A percentile compares a stretch with the other conserved stretches of the same genome.
Conservation (phyloP, 2,888 invertebrate species). For the Diplazon laetatorius region DNA sequence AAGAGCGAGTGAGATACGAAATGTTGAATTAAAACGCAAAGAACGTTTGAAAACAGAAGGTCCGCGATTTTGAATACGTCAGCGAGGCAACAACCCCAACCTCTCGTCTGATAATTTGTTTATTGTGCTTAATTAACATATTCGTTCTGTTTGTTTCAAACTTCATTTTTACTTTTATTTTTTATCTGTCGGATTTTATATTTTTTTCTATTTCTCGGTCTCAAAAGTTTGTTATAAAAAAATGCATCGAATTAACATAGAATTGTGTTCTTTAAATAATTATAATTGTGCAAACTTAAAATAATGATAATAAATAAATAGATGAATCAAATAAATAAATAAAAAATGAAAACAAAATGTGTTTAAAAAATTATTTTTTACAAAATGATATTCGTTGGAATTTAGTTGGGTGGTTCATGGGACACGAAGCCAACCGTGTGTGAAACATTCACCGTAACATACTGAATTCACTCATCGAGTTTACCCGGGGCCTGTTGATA, state of each 20-base stretch:
- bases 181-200: too few species aligned
- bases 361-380: neutral
- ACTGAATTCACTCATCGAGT: conserved; percentile 14
- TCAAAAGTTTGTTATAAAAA: too few species aligned
- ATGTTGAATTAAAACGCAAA: conserved; percentile 17
- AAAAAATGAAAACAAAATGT: neutral
- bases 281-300: too few species aligned
- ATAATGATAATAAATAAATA: too few species aligned
- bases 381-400: neutral
- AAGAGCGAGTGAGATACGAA: conserved; percentile 6
- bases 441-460: conserved; percentile 24
- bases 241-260: too few species aligned
- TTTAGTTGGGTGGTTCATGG: neutral
- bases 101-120: conserved; percentile 8
- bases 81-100: neutral
- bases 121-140: conserved; percentile 8
- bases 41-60: conserved; percentile 3
- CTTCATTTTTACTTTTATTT: too few species aligned
- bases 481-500: conserved; percentile 12
- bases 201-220: too few species aligned
- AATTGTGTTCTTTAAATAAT: too few species aligned
- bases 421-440: conserved; percentile 16
- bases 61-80: conserved; percentile 1
- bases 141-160: too few species aligned
- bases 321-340: too few species aligned